phyloP scores from a whole-genome alignment of 2,797 vertebrate species.

The Bovichtus variegatus region DNA sequence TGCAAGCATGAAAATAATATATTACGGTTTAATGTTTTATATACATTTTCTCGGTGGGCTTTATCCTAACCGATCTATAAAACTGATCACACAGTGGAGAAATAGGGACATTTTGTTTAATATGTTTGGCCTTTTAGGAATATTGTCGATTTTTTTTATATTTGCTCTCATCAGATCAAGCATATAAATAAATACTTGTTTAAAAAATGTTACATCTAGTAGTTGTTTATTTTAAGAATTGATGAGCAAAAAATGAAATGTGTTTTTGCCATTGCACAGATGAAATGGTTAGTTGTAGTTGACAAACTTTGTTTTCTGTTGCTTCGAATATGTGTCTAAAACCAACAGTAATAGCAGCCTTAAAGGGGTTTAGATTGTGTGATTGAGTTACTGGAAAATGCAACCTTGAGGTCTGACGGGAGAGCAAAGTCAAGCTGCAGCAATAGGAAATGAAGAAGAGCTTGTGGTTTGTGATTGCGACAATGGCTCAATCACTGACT shows the following conservation, averaged over 20 bases:
- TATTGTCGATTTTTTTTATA: neutral
- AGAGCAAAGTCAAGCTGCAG: neutral
- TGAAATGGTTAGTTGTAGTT: neutral
- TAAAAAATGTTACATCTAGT: neutral
- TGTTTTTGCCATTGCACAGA: neutral
- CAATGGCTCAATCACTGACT: too few relatives aligned
- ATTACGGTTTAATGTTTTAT: conserved; percentile 8
- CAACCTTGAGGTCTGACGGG: neutral
- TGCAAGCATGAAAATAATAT: neutral
- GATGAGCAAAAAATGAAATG: neutral
- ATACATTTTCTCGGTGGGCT: conserved; percentile 6
- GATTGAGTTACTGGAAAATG: neutral
- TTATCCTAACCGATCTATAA: neutral
- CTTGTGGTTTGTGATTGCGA: neutral
- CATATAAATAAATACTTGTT: neutral
- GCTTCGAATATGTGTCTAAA: neutral
- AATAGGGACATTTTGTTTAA: neutral
- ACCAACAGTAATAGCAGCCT: neutral
- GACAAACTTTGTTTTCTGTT: neutral
- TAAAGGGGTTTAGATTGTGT: neutral
- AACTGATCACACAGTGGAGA: neutral
- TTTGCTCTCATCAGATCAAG: neutral
- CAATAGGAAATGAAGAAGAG: neutral
- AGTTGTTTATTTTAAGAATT: neutral
- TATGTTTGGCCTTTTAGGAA: neutral